Evolutionary conservation across 2,113 vertebrate species (phyloP).

Genomic region (Oostethus manadensis): DNA sequence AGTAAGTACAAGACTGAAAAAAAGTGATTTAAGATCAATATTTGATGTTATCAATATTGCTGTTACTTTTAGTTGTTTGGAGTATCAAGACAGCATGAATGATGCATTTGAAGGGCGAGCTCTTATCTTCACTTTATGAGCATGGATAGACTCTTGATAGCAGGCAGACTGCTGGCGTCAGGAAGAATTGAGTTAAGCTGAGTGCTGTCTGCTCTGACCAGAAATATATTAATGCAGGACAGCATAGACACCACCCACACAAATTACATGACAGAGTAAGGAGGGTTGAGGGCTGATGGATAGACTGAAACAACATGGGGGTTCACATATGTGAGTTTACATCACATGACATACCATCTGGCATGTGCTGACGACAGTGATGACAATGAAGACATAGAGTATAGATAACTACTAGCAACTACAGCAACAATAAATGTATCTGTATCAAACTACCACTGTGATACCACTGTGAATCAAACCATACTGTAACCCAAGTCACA

Average conservation of each 20-base stretch:
- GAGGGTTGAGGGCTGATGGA: slow-evolving; percentile 4
- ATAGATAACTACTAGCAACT: background rate
- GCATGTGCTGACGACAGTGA: background rate
- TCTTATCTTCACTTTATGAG: slow-evolving; percentile 32
- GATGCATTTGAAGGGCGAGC: slow-evolving; percentile 14
- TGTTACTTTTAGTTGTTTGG: slow-evolving; percentile 15
- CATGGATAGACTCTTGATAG: slow-evolving; percentile 44
- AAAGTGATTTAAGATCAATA: slow-evolving; percentile 1
- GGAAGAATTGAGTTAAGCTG: slow-evolving; percentile 57
- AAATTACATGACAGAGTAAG: slow-evolving; percentile 16
- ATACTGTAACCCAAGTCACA: too few species aligned
- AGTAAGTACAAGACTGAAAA: background rate
- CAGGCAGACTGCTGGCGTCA: slow-evolving; percentile 57
- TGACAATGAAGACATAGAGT: background rate
- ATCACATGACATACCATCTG: background rate
- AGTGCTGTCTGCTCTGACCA: slow-evolving; percentile 56
- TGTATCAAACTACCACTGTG: too few species aligned
- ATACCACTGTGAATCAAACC: too few species aligned
- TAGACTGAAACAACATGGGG: slow-evolving; percentile 4
- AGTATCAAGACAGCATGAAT: slow-evolving; percentile 22
- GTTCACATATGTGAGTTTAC: slow-evolving; percentile 10
- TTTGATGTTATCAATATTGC: slow-evolving; percentile 13
- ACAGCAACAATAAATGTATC: too few species aligned
- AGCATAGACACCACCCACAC: slow-evolving; percentile 24
- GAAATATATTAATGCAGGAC: slow-evolving; percentile 32